phyloP scores from a whole-genome alignment of 2,797 vertebrate species.

The Centroberyx gerrardi region DNA sequence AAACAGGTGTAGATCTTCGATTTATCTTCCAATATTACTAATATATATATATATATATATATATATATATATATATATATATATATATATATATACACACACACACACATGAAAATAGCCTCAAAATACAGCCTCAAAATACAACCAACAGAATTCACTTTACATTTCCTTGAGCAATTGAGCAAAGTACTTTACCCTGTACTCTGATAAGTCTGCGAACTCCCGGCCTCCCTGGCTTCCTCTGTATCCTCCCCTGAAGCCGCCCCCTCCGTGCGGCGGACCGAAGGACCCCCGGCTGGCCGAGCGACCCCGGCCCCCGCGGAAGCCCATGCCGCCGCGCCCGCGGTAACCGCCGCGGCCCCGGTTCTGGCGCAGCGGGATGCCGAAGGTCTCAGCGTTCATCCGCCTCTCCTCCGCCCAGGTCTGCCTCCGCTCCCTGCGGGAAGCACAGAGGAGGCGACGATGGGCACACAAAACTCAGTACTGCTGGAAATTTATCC shows the following conservation, averaged over 20 bases:
- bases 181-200: constrained; percentile 88
- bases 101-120: no score
- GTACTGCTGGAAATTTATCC: background rate
- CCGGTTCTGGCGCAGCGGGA: constrained; percentile 91
- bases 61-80: no score
- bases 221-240: constrained; percentile 93
- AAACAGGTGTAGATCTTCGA: no score
- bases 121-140: no score
- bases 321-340: constrained; percentile 90
- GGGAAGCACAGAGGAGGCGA: background rate
- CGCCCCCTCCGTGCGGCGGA: constrained; percentile 76
- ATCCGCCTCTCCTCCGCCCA: constrained; percentile 97
- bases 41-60: no score
- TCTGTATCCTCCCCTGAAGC: constrained; percentile 91
- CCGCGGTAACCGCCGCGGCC: constrained; percentile 92
- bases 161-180: no score
- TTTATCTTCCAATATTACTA: no score
- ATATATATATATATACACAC: no score
- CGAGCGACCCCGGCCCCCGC: constrained; percentile 89
- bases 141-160: no score
- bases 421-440: constrained; percentile 94
- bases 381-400: constrained; percentile 96
- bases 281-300: constrained; percentile 86
- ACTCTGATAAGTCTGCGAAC: constrained; percentile 92
- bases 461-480: background rate